These are phyloP conservation scores for Acronicta psi DNA, from an alignment of 2,888 invertebrate species.

Conservation along the genomic window DNA sequence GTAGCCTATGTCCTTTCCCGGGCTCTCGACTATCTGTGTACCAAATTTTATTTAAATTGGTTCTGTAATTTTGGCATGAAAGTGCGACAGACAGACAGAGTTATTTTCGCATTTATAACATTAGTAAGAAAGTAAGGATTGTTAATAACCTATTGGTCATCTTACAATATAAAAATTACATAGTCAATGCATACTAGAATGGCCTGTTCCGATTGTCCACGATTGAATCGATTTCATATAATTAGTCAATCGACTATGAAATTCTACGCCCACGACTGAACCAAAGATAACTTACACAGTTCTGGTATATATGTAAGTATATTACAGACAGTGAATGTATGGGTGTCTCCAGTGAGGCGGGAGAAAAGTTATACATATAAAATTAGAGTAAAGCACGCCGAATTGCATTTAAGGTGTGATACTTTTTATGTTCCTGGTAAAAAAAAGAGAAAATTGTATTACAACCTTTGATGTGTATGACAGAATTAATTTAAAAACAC, in stretches of 20 bases:
- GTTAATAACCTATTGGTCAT: background rate
- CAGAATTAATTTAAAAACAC: too few relatives aligned
- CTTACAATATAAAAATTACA: constrained; percentile 3
- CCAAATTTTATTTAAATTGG: too few relatives aligned
- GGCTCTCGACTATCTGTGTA: too few relatives aligned
- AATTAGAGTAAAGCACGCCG: background rate
- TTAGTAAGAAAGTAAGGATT: too few relatives aligned
- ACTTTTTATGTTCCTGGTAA: background rate
- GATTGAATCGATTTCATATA: constrained; percentile 48
- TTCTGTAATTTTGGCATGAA: too few relatives aligned
- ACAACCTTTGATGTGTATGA: too few relatives aligned
- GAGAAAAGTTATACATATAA: background rate
- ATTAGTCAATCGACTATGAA: constrained; percentile 56
- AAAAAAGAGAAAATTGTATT: background rate
- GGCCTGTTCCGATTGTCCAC: constrained; percentile 29
- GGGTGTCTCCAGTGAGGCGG: background rate
- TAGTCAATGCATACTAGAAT: constrained; percentile 9
- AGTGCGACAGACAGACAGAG: too few relatives aligned
- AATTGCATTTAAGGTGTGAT: background rate
- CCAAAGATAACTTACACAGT: background rate
- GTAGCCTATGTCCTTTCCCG: too few relatives aligned
- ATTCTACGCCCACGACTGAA: constrained; percentile 23
- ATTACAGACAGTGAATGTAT: background rate
- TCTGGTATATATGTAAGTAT: background rate
- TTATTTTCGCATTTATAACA: too few relatives aligned